Conservation (phyloP, 2,888 invertebrate genomes). For the Myopa testacea region DNA sequence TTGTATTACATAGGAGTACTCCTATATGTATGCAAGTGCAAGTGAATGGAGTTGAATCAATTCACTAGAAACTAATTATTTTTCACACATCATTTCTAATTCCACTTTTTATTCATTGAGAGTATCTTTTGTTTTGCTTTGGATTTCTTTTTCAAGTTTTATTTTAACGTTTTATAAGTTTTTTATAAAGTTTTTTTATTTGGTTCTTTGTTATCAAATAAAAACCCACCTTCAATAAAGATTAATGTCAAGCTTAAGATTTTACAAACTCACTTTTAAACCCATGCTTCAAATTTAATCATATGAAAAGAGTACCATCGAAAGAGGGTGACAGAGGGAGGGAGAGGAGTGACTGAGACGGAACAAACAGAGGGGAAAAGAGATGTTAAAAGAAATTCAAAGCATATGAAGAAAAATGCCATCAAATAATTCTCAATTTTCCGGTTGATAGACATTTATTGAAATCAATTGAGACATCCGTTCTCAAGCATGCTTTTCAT, state of each 20-base stretch:
- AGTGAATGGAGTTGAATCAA: no score
- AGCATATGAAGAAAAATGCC: background rate
- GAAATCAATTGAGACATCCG: constrained; percentile 5
- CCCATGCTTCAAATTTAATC: background rate
- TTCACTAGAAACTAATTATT: no score
- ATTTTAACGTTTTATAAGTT: no score
- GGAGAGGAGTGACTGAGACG: no score
- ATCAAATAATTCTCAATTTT: constrained; percentile 4
- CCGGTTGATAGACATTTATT: constrained; percentile 1
- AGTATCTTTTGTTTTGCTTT: no score
- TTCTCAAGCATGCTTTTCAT: background rate
- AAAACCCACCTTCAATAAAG: background rate
- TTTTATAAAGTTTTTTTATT: background rate
- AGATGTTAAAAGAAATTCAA: background rate
- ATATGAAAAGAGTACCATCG: no score
- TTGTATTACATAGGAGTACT: no score
- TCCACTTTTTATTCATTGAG: no score
- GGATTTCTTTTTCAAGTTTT: no score
- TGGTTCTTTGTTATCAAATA: background rate
- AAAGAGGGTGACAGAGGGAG: background rate
- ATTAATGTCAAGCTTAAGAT: background rate
- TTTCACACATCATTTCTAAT: no score
- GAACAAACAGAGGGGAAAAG: no score
- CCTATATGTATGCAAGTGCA: no score
- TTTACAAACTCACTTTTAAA: background rate